Base-by-base conservation (phyloP, 2,113 vertebrate species). In the Sceloporus undulatus region DNA sequence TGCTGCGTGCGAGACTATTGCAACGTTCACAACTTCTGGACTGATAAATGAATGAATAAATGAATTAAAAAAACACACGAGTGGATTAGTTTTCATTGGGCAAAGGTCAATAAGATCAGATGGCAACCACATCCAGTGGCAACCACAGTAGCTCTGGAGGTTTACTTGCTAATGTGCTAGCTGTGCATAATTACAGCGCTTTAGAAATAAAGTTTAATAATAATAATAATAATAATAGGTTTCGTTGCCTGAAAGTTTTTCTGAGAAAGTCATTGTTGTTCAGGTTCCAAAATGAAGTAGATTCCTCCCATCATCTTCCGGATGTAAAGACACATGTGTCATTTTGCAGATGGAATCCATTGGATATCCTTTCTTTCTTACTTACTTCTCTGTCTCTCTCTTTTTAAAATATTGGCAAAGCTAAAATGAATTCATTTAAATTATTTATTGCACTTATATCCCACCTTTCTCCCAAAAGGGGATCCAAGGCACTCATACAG, bases 1-100 rank as follows among this genome's bases (percentile, higher is more conserved):
- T 89, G 87, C 27, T 85, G 82, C 79, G 38, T 34, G 34, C 71
- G 9, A 62, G 0, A 89, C 5, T 6, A 34, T 18, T 85, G 82
- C 76, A 85, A 85, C 76, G 27, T 0, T 21, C 76, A 80, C 27
- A 80, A 80, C 27, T 54, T 62, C 82, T 84, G 82, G 82, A 70
- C 10, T 42, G 70, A 86, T 9, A 27, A 27, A 73, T 29, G 10
- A 56, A 38, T 1, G 42, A 83, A 48, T 11, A 13, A 68, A 82
- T 7, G 40, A 48, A 18, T 4, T 62, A 16, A 62, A 62, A 18
- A 62, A 62, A 62, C 16, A 62, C 16, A 79, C 18, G 16, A 16
- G 59, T 54, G 54, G 48, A 16, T 54, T 54, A 40, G 29, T 79
- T 25, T 79, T 52, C 77, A 79, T 48, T 79, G 48, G 48, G 5